A percentile compares a stretch with the other conserved stretches of the same genome.
phyloP scores from a whole-genome alignment of 2,113 vertebrate genomes.

The Odocoileus hemionus region DNA sequence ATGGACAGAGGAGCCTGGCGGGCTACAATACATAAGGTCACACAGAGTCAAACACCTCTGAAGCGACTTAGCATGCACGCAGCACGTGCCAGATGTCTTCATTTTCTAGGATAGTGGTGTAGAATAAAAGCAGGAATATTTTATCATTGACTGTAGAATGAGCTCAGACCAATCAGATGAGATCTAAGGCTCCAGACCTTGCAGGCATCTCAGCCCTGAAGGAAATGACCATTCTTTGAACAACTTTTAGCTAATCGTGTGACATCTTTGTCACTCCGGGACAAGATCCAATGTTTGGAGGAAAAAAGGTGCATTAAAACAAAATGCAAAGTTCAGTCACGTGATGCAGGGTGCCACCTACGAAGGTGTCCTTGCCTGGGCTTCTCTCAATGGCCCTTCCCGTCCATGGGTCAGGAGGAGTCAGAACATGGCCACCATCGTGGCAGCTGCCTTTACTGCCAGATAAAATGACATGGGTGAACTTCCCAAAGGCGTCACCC shows the following conservation, averaged over 20 bases:
- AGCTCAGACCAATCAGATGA: background rate
- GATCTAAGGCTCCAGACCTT: background rate
- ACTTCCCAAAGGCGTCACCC: background rate
- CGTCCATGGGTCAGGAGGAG: fast-evolving
- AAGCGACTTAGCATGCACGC: background rate
- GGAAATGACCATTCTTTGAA: background rate
- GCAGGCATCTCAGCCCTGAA: background rate
- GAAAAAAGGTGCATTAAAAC: background rate
- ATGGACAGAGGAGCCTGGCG: background rate
- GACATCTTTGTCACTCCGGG: too few species aligned
- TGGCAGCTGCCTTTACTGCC: background rate
- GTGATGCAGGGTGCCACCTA: fast-evolving
- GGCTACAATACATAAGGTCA: background rate
- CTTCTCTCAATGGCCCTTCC: too few species aligned
- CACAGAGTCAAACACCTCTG: background rate
- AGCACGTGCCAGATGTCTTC: background rate
- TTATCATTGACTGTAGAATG: background rate
- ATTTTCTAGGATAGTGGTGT: background rate
- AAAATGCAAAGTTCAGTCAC: background rate
- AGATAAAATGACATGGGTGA: background rate
- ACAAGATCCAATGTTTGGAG: background rate
- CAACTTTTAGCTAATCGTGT: background rate
- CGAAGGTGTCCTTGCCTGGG: background rate
- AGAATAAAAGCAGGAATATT: background rate
- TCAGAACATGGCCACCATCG: background rate